Evolutionary conservation across 92 coral and sea anemone species (phyloP).

Genomic region (Epizoanthus ramosus): DNA sequence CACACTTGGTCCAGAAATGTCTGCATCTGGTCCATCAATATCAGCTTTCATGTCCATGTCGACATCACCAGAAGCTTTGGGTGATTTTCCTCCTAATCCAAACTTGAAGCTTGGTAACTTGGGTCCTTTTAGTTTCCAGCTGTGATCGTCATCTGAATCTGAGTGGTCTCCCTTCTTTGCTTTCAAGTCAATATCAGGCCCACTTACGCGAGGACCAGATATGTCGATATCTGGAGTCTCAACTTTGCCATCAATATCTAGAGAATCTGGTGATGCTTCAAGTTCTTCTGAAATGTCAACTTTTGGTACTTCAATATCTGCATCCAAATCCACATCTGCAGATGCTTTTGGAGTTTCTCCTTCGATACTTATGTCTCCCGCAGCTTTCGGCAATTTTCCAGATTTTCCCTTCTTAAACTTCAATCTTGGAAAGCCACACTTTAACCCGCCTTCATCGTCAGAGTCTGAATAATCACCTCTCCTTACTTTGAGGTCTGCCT

Average conservation of each 20-base stretch:
- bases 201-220: too few relatives aligned
- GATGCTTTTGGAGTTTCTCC: not conserved
- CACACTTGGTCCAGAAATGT: too few relatives aligned
- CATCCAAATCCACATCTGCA: not conserved
- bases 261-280: too few relatives aligned
- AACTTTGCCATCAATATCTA: too few relatives aligned
- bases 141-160: conserved; percentile 10
- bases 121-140: conserved; percentile 17
- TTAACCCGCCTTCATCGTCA: too few relatives aligned
- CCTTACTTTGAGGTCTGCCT: too few relatives aligned
- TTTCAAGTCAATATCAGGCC: not conserved
- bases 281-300: too few relatives aligned
- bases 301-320: too few relatives aligned
- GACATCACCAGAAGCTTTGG: too few relatives aligned
- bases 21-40: not conserved
- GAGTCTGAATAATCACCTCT: too few relatives aligned
- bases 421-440: not conserved
- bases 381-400: not conserved
- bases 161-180: not conserved
- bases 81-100: too few relatives aligned
- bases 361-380: not conserved
- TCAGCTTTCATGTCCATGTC: not conserved
- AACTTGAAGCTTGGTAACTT: not conserved
- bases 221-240: too few relatives aligned
- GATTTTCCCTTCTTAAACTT: not conserved